phyloP scores from a whole-genome alignment of 2,888 invertebrate genomes.

The Phlogophora meticulosa region DNA sequence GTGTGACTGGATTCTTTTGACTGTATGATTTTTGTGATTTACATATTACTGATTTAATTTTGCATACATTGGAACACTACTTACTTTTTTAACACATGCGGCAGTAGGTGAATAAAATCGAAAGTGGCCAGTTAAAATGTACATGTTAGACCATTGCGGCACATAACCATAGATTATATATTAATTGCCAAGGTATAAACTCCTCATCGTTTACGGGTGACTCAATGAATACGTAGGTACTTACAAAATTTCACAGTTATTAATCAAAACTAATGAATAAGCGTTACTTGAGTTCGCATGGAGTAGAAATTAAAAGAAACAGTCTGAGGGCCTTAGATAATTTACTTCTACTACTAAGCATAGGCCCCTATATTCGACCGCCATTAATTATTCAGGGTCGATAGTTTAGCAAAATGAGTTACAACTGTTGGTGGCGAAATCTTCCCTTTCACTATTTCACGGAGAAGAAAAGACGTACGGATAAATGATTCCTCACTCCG shows the following conservation, averaged over 20 bases:
- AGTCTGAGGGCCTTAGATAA: background rate
- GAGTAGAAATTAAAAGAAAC: background rate
- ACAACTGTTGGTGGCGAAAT: background rate
- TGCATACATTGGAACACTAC: background rate
- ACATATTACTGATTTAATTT: background rate
- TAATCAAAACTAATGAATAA: background rate
- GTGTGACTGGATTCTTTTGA: background rate
- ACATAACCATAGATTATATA: background rate
- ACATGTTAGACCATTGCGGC: no score
- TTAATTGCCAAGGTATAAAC: background rate
- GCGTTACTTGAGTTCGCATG: background rate
- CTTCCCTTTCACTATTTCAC: background rate
- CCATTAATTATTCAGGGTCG: background rate
- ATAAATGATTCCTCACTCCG: conserved; percentile 20
- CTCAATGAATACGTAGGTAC: background rate
- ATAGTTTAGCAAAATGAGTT: background rate
- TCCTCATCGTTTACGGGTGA: background rate
- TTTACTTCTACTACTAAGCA: background rate
- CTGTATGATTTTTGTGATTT: background rate
- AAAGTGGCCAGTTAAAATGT: background rate
- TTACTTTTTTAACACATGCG: background rate
- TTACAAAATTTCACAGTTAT: background rate
- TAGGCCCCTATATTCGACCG: background rate
- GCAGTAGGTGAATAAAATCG: background rate
- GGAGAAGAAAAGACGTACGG: background rate